Conservation (phyloP, 2,797 vertebrate species). For the Euphonia xanthogaster region DNA sequence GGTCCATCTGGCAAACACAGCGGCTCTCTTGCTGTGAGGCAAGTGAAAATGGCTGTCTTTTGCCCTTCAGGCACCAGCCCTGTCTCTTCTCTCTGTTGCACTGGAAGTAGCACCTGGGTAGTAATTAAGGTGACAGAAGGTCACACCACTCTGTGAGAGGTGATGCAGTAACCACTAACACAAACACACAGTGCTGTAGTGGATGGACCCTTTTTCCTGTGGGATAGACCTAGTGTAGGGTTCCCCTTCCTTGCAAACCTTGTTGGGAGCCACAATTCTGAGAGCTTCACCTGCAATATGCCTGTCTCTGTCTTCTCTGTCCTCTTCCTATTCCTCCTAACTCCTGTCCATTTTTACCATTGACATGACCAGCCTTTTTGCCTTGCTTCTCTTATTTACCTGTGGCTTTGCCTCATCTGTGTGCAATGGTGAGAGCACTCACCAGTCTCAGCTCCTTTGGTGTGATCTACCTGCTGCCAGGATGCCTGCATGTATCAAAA, state of each 20-base stretch:
- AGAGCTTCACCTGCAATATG: background rate
- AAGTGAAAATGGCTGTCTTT: background rate
- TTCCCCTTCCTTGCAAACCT: background rate
- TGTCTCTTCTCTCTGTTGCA: background rate
- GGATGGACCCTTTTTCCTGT: background rate
- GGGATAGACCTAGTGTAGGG: background rate
- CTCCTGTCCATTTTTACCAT: background rate
- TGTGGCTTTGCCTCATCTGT: background rate
- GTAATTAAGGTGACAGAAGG: background rate
- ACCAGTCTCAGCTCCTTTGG: background rate
- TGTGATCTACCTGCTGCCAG: background rate
- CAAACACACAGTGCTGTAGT: accelerated
- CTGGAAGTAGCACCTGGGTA: background rate
- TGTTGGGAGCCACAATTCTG: background rate
- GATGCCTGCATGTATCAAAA: background rate
- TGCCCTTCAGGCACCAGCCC: background rate
- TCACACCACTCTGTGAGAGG: background rate
- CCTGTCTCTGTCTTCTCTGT: background rate
- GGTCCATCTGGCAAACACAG: background rate
- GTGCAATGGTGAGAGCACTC: background rate
- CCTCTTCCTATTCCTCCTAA: background rate
- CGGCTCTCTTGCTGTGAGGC: background rate
- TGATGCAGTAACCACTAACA: background rate
- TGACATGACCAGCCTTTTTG: background rate
- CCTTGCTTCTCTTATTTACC: background rate